Evolutionary conservation across 2,888 invertebrate genomes (phyloP).

Genomic region (Nemoura dubitans): DNA sequence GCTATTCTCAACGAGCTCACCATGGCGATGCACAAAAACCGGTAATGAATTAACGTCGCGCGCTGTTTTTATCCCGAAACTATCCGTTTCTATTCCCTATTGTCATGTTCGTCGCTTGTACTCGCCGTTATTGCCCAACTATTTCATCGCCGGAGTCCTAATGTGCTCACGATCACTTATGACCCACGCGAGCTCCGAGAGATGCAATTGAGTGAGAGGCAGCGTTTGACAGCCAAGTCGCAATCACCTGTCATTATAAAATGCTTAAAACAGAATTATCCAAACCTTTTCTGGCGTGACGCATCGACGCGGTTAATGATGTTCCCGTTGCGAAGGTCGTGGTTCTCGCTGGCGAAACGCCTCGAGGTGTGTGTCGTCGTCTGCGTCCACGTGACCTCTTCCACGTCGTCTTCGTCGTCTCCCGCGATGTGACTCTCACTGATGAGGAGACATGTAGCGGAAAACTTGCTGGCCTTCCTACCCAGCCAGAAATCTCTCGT

Average conservation of each 20-base stretch:
- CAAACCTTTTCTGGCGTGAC: neutral
- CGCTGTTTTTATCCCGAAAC: neutral
- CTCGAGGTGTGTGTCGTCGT: neutral
- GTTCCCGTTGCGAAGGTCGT: conserved; percentile 17
- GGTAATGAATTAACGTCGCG: conserved; percentile 1
- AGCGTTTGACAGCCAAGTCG: neutral
- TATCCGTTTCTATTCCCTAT: neutral
- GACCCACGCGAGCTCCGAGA: too few species aligned
- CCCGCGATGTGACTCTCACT: neutral
- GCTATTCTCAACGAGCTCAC: neutral
- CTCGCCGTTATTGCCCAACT: neutral
- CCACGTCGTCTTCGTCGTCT: neutral
- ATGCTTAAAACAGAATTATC: conserved; percentile 8
- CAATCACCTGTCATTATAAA: conserved; percentile 20
- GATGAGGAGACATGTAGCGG: neutral
- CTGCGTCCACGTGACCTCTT: neutral
- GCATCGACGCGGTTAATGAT: neutral
- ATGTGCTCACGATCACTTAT: neutral
- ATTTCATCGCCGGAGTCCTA: neutral
- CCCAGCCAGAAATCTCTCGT: neutral
- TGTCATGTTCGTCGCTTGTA: neutral
- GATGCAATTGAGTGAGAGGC: neutral
- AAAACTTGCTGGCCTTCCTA: neutral
- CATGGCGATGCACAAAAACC: neutral
- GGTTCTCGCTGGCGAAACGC: neutral